phyloP scores from a whole-genome alignment of 2,888 invertebrate species.

The Eumerus sabulonum region DNA sequence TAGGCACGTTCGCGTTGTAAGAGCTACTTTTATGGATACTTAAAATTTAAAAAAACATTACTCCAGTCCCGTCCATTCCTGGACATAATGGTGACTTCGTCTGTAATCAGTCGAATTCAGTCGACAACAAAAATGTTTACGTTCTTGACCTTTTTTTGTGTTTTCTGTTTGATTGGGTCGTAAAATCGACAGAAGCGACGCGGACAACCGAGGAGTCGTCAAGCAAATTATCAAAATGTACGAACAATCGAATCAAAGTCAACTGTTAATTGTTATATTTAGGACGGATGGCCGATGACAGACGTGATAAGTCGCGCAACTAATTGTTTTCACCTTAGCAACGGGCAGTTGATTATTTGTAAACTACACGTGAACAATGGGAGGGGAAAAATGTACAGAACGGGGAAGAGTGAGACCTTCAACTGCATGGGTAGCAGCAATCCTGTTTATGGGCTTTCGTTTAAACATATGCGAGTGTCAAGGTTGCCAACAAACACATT shows the following conservation, averaged over 20 bases:
- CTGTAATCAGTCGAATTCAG: conserved; percentile 26
- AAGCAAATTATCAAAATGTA: conserved; percentile 18
- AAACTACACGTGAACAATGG: no score
- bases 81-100: not conserved
- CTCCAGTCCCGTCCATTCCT: not conserved
- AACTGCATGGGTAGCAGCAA: no score
- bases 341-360: no score
- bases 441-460: no score
- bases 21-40: conserved; percentile 33
- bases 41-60: conserved; percentile 27
- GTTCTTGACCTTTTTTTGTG: conserved; percentile 23
- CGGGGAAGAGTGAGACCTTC: no score
- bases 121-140: conserved; percentile 4
- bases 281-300: no score
- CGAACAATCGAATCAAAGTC: not conserved
- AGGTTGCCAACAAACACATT: no score
- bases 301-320: no score
- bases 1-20: conserved; percentile 21
- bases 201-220: conserved; percentile 6
- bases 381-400: no score
- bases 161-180: no score
- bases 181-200: conserved; percentile 21
- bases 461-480: no score
- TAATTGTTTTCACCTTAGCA: no score
- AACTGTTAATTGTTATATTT: conserved; percentile 13